Conservation (phyloP, 1,140 invertebrate genomes). For the Lepidurus packardi region DNA sequence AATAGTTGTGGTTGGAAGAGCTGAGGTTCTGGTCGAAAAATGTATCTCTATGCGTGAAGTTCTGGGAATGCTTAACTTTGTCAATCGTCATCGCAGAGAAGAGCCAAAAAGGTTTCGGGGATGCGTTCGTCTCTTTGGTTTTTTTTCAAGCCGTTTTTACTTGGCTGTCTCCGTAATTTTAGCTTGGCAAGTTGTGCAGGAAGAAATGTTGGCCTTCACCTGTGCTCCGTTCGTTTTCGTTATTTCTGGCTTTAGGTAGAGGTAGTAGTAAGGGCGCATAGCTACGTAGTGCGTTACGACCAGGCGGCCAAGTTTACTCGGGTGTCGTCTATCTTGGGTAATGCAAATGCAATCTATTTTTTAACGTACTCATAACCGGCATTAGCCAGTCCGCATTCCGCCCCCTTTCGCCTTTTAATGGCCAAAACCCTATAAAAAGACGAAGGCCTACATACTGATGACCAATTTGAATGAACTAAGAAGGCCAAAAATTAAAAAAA, state of each 20-base stretch:
- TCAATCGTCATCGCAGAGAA: neutral
- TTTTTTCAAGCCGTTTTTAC: neutral
- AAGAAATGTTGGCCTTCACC: conserved; percentile 18
- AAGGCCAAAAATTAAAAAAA: neutral
- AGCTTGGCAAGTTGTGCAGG: conserved; percentile 17
- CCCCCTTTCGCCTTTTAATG: neutral
- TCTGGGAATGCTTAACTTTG: too few species aligned
- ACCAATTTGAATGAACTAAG: neutral
- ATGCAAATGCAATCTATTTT: conserved; percentile 12
- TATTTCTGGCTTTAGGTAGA: conserved; percentile 22
- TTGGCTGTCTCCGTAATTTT: conserved; percentile 18
- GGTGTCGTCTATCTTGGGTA: neutral
- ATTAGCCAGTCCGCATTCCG: neutral
- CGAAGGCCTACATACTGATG: neutral
- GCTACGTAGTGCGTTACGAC: too few species aligned
- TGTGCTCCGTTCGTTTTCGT: conserved; percentile 21
- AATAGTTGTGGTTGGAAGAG: too few species aligned
- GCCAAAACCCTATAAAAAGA: neutral
- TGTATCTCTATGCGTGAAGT: too few species aligned
- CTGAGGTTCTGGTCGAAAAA: too few species aligned
- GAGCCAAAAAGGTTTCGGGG: neutral
- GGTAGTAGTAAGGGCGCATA: neutral
- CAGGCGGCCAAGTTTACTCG: neutral
- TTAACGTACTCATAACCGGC: conserved; percentile 8
- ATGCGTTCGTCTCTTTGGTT: neutral